A percentile compares a stretch with the other conserved stretches of the same genome.
Conservation (phyloP, 2,888 invertebrate species). For the Cryptus viduatorius region DNA sequence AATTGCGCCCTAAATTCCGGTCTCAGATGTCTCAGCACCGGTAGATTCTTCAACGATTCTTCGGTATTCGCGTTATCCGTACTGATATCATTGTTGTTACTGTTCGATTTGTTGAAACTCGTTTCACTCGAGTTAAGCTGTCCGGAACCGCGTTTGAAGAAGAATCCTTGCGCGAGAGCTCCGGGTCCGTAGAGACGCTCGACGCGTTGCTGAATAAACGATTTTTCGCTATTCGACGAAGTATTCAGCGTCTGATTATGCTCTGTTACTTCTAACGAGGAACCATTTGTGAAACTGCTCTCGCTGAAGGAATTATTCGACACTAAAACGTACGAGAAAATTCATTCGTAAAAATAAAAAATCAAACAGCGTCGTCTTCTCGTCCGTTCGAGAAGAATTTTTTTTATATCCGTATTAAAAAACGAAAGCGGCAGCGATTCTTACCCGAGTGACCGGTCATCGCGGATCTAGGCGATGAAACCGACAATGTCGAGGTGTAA, state of each 20-base stretch:
- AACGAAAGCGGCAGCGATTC: slow-evolving; percentile 21
- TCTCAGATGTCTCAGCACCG: slow-evolving; percentile 93
- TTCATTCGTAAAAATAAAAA: background rate
- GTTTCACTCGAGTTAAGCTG: slow-evolving; percentile 81
- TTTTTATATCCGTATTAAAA: background rate
- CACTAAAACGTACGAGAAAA: slow-evolving; percentile 71
- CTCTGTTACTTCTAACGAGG: slow-evolving; percentile 72
- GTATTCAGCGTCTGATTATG: slow-evolving; percentile 72
- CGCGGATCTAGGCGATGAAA: slow-evolving; percentile 78
- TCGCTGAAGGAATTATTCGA: slow-evolving; percentile 78
- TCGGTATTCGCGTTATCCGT: slow-evolving; percentile 79
- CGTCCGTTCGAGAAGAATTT: background rate
- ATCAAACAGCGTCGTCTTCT: background rate
- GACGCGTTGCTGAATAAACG: slow-evolving; percentile 95
- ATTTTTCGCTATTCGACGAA: slow-evolving; percentile 84
- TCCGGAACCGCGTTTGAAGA: slow-evolving; percentile 84
- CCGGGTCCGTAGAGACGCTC: slow-evolving; percentile 95
- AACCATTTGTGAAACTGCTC: slow-evolving; percentile 78
- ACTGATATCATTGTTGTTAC: slow-evolving; percentile 78
- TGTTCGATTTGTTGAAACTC: slow-evolving; percentile 79
- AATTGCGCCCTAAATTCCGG: slow-evolving; percentile 95
- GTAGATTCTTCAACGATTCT: slow-evolving; percentile 86
- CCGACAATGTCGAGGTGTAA: slow-evolving; percentile 74
- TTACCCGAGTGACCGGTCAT: slow-evolving; percentile 72
- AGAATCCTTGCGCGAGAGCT: slow-evolving; percentile 94